Conservation (phyloP, 2,888 invertebrate genomes). For the Pyrgus malvae region DNA sequence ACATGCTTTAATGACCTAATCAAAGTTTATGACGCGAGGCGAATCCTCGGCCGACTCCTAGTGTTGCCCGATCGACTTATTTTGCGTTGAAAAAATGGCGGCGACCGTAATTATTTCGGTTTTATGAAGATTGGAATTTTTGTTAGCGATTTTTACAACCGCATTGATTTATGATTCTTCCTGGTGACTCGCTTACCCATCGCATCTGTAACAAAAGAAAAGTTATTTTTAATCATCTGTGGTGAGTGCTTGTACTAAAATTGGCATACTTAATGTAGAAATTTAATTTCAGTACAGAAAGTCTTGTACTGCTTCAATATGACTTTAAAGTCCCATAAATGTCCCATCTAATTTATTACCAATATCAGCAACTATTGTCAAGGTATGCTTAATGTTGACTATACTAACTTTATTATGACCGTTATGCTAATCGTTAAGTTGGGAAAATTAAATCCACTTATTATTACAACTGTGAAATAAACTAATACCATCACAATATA, state of each 20-base stretch:
- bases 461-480: no score
- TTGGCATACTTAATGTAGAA: no score
- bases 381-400: no score
- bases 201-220: constrained; percentile 88
- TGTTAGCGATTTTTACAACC: constrained; percentile 56
- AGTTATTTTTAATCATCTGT: constrained; percentile 26
- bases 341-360: no score
- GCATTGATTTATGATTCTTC: constrained; percentile 69
- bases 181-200: constrained; percentile 85
- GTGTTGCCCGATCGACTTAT: constrained; percentile 79
- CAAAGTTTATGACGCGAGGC: constrained; percentile 81
- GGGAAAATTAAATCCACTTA: no score
- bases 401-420: no score
- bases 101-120: constrained; percentile 71
- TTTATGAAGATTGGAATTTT: constrained; percentile 81
- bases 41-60: constrained; percentile 76
- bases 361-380: no score
- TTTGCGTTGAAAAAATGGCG: constrained; percentile 57
- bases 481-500: no score
- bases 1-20: constrained; percentile 80
- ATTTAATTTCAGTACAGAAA: no score
- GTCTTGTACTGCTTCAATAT: no score
- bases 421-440: no score
- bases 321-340: no score
- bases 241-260: neutral